These are phyloP conservation scores for Cherax quadricarinatus DNA, from an alignment of 1,140 invertebrate species.

Conservation along the genomic window DNA sequence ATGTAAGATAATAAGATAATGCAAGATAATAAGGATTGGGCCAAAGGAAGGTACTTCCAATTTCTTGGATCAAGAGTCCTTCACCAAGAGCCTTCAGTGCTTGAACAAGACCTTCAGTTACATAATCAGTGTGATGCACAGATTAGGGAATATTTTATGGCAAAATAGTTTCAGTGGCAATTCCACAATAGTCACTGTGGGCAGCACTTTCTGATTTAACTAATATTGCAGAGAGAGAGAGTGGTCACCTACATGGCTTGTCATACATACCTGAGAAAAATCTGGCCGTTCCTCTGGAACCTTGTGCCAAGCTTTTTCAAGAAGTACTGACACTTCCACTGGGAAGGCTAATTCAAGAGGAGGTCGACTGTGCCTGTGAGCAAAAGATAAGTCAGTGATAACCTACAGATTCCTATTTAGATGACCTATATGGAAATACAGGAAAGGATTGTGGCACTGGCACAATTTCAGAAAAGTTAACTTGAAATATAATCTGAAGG, in stretches of 20 bases:
- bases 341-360: conserved; percentile 65
- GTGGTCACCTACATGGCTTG: not conserved
- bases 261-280: conserved; percentile 59
- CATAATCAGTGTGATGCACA: too few species aligned
- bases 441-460: not conserved
- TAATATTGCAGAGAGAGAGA: too few species aligned
- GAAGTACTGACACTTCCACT: conserved; percentile 58
- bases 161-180: too few species aligned
- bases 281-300: conserved; percentile 67
- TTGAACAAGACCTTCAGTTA: too few species aligned
- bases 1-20: too few species aligned
- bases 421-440: not conserved
- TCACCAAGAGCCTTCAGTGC: too few species aligned
- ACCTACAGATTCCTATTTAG: not conserved
- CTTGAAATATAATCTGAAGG: not conserved
- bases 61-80: too few species aligned
- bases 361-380: conserved; percentile 66
- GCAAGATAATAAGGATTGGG: too few species aligned
- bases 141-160: too few species aligned
- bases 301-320: conserved; percentile 70
- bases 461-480: not conserved
- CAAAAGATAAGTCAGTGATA: conserved; percentile 4
- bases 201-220: too few species aligned
- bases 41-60: too few species aligned
- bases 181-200: too few species aligned